Evolutionary conservation across 2,797 vertebrate species (phyloP), one percentile per base, ranked within the genome.

Genomic region (Morus bassanus): DNA sequence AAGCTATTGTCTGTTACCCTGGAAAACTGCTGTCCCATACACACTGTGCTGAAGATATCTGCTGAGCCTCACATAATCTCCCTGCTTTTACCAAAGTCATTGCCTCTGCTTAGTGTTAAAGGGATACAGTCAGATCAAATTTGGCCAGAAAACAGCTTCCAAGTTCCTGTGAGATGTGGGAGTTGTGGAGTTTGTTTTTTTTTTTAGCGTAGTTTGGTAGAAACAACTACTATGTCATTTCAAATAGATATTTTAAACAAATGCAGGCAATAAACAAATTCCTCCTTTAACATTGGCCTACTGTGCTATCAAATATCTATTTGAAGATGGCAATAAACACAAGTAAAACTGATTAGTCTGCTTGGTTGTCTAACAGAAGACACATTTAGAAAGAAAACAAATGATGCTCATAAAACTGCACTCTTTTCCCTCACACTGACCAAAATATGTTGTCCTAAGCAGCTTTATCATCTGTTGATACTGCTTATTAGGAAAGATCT

Each of bases 21-120:
- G 93, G 43, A 96, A 77, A 88, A 85, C 60, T 95, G 85, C 81
- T 87, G 89, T 97, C 81, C 91, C 33, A 16, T 74, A n/a, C 41
- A 25, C 7, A 8, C 43, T 88, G 80, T 78, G 80, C 84, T 92
- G 94, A 96, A 96, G 88, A 61, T 89, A 76, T 22, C 77, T 92
- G 68, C 84, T 84, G 63, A 80, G 53, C 67, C 51, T 94, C 23
- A 8, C 39, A 10, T 83, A 64, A 86, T 81, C 50, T 85, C 22
- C 48, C 51, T 84, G 56, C 30, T 91, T 94, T 82, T 82, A 69
- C 61, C 39, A 54, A 43, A 0, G 0, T 73, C 25, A 35, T 48
- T 2, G 21, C 50, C 43, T 83, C 37, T 54, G 22, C 65, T 92
- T 77, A 37, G 23, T 1, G 0, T 67, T 83, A 54, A 76, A 95